Evolutionary conservation across 2,113 vertebrate genomes (phyloP), one percentile per base, ranked within the genome.

Genomic region (Takifugu flavidus): DNA sequence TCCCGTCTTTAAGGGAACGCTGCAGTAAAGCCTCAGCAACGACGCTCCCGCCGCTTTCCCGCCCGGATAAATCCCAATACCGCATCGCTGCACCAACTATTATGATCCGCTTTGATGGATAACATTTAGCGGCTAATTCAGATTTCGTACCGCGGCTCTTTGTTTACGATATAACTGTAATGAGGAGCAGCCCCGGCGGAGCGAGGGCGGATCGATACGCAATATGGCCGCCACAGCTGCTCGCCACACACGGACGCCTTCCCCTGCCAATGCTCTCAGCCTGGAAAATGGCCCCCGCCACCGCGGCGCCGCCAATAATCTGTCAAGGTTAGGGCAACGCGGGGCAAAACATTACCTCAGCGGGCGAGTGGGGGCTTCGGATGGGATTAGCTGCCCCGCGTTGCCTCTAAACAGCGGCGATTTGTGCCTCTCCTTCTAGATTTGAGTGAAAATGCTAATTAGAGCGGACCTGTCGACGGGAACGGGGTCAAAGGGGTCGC

Each of bases 151-250:
- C 79, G 71, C 69, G 77, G 84, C 87, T 87, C 82, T 89, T 90
- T 92, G 90, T 93, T 94, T 94, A 93, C 88, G 88, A 88, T 92
- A 91, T 90, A 93, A 93, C 93, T 92, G 90, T 91, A 93, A 94
- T 94, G 92, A 94, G 91, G 89, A 86, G 60, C 64, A 13, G 84
- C 82, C 83, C 84, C 69, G 62, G 88, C 88, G 68, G 79, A 84
- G 14, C 44, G 13, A 13, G 75, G 80, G 72, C 34, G 55, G 87
- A 93, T 96, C 94, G 78, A 95, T 95, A 93, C 62, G 52, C 89
- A 92, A 93, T 95, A 92, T 85, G 84, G 72, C 89, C 87, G 86
- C 87, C 78, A 77, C 92, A 92, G 92, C 89, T 93, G 89, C 89
- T 92, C 90, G 88, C 77, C 84, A 89, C 89, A 84, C 72, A 76